Conservation (phyloP, 1,140 invertebrate species). For the Lucilia cuprina region DNA sequence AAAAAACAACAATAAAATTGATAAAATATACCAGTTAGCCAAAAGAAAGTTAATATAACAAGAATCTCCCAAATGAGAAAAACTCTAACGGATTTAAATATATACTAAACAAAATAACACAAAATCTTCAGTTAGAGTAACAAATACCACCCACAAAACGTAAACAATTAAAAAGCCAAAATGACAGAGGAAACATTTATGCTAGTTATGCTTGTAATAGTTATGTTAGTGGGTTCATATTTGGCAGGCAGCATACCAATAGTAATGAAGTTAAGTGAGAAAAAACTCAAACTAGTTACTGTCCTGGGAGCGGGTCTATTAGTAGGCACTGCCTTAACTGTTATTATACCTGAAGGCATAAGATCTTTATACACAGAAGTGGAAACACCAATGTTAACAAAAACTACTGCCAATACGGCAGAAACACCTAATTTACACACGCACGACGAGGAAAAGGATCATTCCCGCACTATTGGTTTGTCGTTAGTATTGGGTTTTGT, state of each 20-base stretch:
- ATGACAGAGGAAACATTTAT: slow-evolving; percentile 77
- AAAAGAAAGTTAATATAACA: background rate
- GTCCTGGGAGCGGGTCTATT: slow-evolving; percentile 95
- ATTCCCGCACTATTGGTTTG: slow-evolving; percentile 71
- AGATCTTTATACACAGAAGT: slow-evolving; percentile 73
- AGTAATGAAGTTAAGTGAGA: slow-evolving; percentile 93
- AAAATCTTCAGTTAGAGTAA: background rate
- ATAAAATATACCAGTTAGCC: background rate
- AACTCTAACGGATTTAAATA: background rate
- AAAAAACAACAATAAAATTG: background rate
- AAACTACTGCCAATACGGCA: slow-evolving; percentile 44
- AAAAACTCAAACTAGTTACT: slow-evolving; percentile 92
- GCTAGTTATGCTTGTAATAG: slow-evolving; percentile 79
- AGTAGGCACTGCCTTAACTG: slow-evolving; percentile 96
- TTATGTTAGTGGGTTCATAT: slow-evolving; percentile 96
- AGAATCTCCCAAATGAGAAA: background rate
- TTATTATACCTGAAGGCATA: slow-evolving; percentile 99
- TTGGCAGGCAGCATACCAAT: slow-evolving; percentile 92
- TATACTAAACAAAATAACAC: background rate
- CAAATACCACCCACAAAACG: background rate
- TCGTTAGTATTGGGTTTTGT: slow-evolving; percentile 81
- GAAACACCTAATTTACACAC: background rate
- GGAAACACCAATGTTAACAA: slow-evolving; percentile 41
- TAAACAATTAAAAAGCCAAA: background rate
- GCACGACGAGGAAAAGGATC: slow-evolving; percentile 52